Percentiles rank a stretch among this genome's conserved stretches.
These are phyloP conservation scores for Drosophila arizonae DNA, from an alignment of 1,140 invertebrate genomes.

Conservation along the genomic window DNA sequence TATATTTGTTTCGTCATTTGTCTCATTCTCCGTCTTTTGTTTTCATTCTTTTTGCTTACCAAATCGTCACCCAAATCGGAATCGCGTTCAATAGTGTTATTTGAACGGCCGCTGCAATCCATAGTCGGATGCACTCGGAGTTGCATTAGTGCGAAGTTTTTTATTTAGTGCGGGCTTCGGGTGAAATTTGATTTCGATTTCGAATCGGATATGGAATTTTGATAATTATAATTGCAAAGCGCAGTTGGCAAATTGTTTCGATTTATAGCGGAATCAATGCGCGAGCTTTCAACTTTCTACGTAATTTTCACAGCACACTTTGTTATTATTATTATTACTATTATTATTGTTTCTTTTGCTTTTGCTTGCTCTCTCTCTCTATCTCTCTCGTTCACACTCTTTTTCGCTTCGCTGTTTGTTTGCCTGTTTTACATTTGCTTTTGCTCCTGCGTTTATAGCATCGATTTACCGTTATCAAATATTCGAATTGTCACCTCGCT, in stretches of 20 bases:
- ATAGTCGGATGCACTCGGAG: conserved; percentile 76
- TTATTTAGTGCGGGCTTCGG: background rate
- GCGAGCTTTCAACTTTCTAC: conserved; percentile 36
- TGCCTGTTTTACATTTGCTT: conserved; percentile 25
- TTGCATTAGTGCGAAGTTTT: conserved; percentile 68
- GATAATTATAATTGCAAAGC: conserved; percentile 9
- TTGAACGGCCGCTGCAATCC: conserved; percentile 81
- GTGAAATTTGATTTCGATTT: conserved; percentile 9
- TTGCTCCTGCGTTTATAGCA: conserved; percentile 24
- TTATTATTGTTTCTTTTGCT: conserved; percentile 22
- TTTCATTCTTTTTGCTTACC: conserved; percentile 57
- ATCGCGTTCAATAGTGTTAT: conserved; percentile 75
- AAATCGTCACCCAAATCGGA: conserved; percentile 79
- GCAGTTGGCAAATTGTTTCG: conserved; percentile 36
- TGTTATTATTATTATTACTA: conserved; percentile 52
- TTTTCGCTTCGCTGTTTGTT: background rate
- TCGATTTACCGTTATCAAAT: conserved; percentile 33
- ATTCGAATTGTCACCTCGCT: conserved; percentile 19
- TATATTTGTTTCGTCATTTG: background rate
- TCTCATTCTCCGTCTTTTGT: background rate
- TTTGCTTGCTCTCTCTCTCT: conserved; percentile 8
- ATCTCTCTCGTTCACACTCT: conserved; percentile 3
- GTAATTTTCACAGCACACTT: conserved; percentile 48
- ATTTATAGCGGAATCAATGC: conserved; percentile 35
- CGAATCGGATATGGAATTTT: background rate